Base-by-base conservation (phyloP, 30 jellyfish, hydroid and myxozoan genomes). In the Morbakka virulenta region DNA sequence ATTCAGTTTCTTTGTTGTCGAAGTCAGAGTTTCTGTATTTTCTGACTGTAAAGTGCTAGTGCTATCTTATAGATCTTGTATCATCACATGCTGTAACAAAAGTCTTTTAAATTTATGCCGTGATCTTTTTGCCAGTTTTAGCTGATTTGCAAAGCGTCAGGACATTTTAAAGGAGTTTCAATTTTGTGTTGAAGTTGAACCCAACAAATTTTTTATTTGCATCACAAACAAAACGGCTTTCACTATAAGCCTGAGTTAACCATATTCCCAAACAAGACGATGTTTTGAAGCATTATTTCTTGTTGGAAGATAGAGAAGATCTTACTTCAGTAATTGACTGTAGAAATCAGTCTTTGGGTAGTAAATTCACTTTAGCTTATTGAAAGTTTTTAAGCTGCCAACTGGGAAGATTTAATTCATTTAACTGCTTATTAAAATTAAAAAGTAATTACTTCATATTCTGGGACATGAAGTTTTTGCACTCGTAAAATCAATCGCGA, bases 181-280 rank as follows among this genome's bases (percentile, higher is more conserved):
- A n/a, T 47, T 30, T 24, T 77, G 63, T 62, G 30, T 35, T 65
- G 77, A 79, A 32, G 69, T 52, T 28, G 67, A 79, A 50, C 84
- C 91, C 22, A 67, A 22, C n/a, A 79, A 79, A 71, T n/a, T 17
- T 79, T 67, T 77, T 79, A n/a, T 65, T 77, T 25, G 67, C 83
- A 14, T 82, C 73, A 0, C 84, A 79, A 33, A 79, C 84, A 65
- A 65, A 77, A 67, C 68, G 84, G 91, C 83, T n/a, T n/a, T n/a
- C n/a, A n/a, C n/a, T n/a, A 30, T 77, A 79, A 67, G 76, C 72
- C 21, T 79, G 91, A 41, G 76, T 79, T 76, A 66, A 79, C 22
- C 28, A 77, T 21, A 69, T 79, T 35, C 35, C 68, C 35, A 70
- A 79, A 30, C 84, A 65, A 50, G 67, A 29, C 34, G 73, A 79